Conservation (phyloP, 64 coral and sea anemone genomes). For the Pachyseris speciosa region DNA sequence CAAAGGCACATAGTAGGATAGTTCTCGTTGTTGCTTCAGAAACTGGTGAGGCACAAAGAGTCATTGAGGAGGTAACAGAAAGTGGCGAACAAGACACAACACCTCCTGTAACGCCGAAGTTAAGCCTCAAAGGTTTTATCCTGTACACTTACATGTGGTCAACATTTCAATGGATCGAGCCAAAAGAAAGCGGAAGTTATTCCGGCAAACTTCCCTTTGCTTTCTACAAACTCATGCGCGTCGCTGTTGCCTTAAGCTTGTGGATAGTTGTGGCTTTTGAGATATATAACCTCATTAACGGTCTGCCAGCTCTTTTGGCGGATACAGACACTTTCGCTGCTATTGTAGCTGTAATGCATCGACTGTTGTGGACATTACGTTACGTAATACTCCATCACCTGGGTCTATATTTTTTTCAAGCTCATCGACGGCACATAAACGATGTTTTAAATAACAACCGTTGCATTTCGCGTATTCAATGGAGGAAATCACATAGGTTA, state of each 20-base stretch:
- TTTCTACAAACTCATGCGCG: constrained; percentile 55
- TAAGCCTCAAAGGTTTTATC: constrained; percentile 35
- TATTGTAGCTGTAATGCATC: constrained; percentile 68
- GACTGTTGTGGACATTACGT: constrained; percentile 70
- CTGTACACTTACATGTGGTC: constrained; percentile 74
- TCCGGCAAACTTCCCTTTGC: constrained; percentile 1
- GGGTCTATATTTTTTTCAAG: constrained; percentile 61
- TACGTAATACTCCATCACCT: constrained; percentile 72
- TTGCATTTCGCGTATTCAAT: constrained; percentile 21
- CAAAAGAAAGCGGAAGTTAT: constrained; percentile 31
- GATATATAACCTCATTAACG: constrained; percentile 61
- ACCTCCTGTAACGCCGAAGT: neutral
- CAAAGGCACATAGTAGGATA: neutral
- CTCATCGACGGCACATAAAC: constrained; percentile 56
- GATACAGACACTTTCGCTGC: constrained; percentile 50
- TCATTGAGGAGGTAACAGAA: neutral
- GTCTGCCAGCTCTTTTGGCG: constrained; percentile 42
- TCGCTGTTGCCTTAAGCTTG: constrained; percentile 54
- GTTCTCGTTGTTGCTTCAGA: neutral
- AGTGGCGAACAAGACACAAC: neutral
- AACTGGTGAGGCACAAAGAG: neutral
- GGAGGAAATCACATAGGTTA: constrained; percentile 1
- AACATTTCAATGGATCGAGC: constrained; percentile 79
- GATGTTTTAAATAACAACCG: constrained; percentile 54
- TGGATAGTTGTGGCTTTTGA: constrained; percentile 67